Evolutionary conservation across 2,888 invertebrate species (phyloP).

Genomic region (Clanis bilineata): DNA sequence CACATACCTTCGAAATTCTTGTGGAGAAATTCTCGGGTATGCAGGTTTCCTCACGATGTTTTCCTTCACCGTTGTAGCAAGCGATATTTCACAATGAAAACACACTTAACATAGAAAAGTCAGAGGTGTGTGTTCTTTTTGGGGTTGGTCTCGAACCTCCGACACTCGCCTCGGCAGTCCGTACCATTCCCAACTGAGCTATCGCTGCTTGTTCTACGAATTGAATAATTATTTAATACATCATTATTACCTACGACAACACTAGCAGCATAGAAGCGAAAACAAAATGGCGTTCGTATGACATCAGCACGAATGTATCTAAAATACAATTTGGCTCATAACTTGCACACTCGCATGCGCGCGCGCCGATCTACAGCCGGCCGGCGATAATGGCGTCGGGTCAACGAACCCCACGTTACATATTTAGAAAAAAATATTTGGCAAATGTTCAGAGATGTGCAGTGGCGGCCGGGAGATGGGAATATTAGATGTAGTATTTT

Average conservation of each 20-base stretch:
- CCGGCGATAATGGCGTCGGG: slow-evolving; percentile 73
- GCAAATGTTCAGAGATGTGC: slow-evolving; percentile 73
- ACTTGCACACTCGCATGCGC: slow-evolving; percentile 38
- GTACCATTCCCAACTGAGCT: no score
- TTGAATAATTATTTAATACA: no score
- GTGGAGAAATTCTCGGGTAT: no score
- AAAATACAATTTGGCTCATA: slow-evolving; percentile 38
- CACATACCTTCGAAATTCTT: no score
- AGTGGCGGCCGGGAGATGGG: slow-evolving; percentile 35
- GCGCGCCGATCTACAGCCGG: slow-evolving; percentile 70
- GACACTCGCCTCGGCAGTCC: no score
- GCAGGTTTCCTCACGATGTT: no score
- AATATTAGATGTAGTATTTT: not conserved
- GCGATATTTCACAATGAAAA: no score
- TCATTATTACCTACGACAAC: not conserved
- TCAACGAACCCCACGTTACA: slow-evolving; percentile 67
- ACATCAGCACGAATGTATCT: slow-evolving; percentile 41
- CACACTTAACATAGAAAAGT: no score
- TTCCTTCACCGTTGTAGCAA: no score
- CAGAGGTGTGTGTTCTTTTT: no score
- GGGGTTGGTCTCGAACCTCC: no score
- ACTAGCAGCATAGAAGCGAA: not conserved
- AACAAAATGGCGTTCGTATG: slow-evolving; percentile 24
- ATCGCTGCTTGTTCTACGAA: no score
- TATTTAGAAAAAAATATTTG: slow-evolving; percentile 83